phyloP scores from a whole-genome alignment of 2,888 invertebrate genomes.

The Amiota communis region DNA sequence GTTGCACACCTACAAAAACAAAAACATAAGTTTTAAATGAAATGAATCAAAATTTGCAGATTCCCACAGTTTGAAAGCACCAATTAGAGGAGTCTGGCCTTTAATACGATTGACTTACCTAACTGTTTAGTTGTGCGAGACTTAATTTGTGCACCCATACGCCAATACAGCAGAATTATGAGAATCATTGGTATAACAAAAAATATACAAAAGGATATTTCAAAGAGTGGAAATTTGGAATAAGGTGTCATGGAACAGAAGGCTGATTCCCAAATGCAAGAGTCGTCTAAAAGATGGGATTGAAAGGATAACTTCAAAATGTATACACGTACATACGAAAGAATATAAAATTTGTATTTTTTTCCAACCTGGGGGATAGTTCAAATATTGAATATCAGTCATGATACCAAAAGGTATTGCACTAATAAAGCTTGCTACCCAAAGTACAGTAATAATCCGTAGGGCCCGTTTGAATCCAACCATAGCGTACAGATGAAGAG shows the following conservation, averaged over 20 bases:
- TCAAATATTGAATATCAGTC: constrained; percentile 83
- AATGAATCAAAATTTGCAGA: neutral
- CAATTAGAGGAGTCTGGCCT: neutral
- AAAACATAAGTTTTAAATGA: constrained; percentile 13
- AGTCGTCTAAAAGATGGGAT: constrained; percentile 69
- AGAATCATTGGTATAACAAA: constrained; percentile 84
- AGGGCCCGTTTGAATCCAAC: constrained; percentile 87
- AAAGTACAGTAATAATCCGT: constrained; percentile 84
- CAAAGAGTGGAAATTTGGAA: constrained; percentile 81
- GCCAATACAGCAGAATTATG: constrained; percentile 84
- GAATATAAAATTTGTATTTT: neutral
- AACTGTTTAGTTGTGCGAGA: constrained; percentile 75
- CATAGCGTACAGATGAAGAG: constrained; percentile 86
- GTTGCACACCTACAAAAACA: constrained; percentile 69
- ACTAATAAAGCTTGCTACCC: constrained; percentile 83
- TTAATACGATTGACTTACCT: constrained; percentile 57
- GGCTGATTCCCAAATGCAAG: constrained; percentile 81
- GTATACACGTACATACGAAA: neutral
- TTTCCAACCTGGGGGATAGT: constrained; percentile 79
- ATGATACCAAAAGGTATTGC: constrained; percentile 86
- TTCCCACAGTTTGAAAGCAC: neutral
- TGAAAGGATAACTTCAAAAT: neutral
- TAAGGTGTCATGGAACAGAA: constrained; percentile 83
- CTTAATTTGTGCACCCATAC: constrained; percentile 83
- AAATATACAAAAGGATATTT: constrained; percentile 86